A percentile compares a stretch with the other conserved stretches of the same genome.
These are phyloP conservation scores for Stenodema calcarata DNA, from an alignment of 2,888 invertebrate genomes.

Conservation along the genomic window DNA sequence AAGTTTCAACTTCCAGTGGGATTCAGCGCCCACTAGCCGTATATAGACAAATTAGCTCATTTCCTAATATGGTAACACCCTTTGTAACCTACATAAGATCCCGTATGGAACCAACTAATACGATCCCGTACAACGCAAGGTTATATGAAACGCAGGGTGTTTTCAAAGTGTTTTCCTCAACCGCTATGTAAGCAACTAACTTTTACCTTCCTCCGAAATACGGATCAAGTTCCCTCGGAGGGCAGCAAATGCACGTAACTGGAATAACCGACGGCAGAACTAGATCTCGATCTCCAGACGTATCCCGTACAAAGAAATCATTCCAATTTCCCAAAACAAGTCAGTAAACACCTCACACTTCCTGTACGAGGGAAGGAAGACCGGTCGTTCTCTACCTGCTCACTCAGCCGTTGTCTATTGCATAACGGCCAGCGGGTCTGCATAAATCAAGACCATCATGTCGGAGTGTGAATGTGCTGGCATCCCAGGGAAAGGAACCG, in stretches of 20 bases:
- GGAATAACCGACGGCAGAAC: background rate
- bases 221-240: background rate
- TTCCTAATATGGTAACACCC: no score
- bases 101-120: no score
- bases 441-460: background rate
- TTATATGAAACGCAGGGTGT: no score
- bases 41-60: no score
- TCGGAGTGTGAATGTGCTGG: background rate
- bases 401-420: background rate
- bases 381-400: background rate
- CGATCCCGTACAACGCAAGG: no score
- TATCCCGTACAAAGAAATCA: background rate
- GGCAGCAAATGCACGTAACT: background rate
- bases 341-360: background rate
- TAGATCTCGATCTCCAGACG: background rate
- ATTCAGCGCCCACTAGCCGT: no score
- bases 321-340: background rate
- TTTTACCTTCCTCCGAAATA: background rate
- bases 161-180: no score
- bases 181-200: background rate
- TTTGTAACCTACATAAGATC: no score
- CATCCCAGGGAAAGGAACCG: background rate
- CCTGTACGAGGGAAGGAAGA: background rate
- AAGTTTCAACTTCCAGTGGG: no score
- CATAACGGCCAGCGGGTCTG: background rate